Evolutionary conservation across 2,797 vertebrate genomes (phyloP), one percentile per base, ranked within the genome.

Genomic region (Brachyalestes nurse): DNA sequence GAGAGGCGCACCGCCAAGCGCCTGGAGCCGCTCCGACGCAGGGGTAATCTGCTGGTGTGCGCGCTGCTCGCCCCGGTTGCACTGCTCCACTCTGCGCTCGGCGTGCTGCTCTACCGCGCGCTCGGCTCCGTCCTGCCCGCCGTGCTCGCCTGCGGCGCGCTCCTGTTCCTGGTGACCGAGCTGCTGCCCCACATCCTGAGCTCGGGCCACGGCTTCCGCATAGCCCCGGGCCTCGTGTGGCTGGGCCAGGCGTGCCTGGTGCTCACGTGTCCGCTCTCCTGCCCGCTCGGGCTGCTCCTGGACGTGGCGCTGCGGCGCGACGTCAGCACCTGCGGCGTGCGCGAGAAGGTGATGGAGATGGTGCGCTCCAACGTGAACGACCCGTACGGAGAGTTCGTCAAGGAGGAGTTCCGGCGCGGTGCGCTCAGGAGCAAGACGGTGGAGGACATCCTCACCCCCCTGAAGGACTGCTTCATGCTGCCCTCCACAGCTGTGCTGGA

Each of bases 391-490:
- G 97, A 97, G 88, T 95, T 97, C 17, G 95, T 96, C 81, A 95
- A 96, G 86, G 95, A 96, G 87, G 95, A 96, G 90, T 96, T 96
- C 91, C 96, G 97, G 85, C 93, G 94, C 2, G 96, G 96, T 0
- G 91, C 93, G 1, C 89, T 97, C 83, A 94, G 96, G 83, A 95
- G 88, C 64, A 96, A 97, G 86, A 97, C 96, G 0, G 96, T 97
- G 85, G 96, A 97, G 89, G 96, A 98, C 84, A 96, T 98, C 81
- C 90, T 98, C 82, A 98, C 97, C 0, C 95, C 96, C 0, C 91
- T 97, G 82, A 95, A 95, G 73, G 95, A 97, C 81, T 97, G 97
- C 86, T 97, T 97, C 91, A 97, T 98, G 97, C 93, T 98, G 76
- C 94, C 95, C 42, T 92, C 95, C 80, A 90, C 91, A 0, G 91